A percentile compares a stretch with the other conserved stretches of the same genome.
These are phyloP conservation scores for Druon quercuslanigerum DNA, from an alignment of 1,140 invertebrate species.

Conservation along the genomic window DNA sequence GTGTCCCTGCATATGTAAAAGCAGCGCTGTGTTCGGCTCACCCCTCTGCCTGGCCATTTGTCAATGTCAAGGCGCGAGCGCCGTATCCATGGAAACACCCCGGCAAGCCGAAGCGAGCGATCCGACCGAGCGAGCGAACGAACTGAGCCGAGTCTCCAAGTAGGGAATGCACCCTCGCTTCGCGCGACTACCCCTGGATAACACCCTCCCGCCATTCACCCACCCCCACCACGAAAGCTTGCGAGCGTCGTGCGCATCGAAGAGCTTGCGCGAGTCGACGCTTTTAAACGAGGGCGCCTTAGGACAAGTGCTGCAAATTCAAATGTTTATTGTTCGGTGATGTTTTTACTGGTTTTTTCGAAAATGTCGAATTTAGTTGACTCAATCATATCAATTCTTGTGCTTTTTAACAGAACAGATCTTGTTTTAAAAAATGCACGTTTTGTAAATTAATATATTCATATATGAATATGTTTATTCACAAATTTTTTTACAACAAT, in stretches of 20 bases:
- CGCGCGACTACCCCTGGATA: slow-evolving; percentile 60
- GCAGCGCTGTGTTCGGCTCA: slow-evolving; percentile 74
- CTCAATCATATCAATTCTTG: too few species aligned
- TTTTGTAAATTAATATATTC: too few species aligned
- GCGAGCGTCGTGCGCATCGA: slow-evolving; percentile 32
- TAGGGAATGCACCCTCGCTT: slow-evolving; percentile 61
- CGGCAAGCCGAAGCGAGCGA: slow-evolving; percentile 54
- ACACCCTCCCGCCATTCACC: slow-evolving; percentile 55
- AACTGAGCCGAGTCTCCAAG: slow-evolving; percentile 51
- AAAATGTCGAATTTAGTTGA: too few species aligned
- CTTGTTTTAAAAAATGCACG: too few species aligned
- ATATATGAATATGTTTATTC: too few species aligned
- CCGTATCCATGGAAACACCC: slow-evolving; percentile 74
- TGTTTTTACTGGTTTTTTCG: neutral
- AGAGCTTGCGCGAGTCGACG: slow-evolving; percentile 45
- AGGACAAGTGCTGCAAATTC: neutral
- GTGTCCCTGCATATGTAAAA: slow-evolving; percentile 77
- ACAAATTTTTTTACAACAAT: too few species aligned
- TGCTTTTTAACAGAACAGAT: too few species aligned
- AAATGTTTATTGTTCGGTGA: too few species aligned
- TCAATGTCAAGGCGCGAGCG: slow-evolving; percentile 76
- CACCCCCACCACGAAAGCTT: slow-evolving; percentile 36
- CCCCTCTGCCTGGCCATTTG: slow-evolving; percentile 74
- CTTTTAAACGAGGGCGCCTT: slow-evolving; percentile 47
- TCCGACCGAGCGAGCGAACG: slow-evolving; percentile 58